A percentile compares a stretch with the other conserved stretches of the same genome.
Evolutionary conservation across 2,888 invertebrate species (phyloP).

Genomic region (Drosophila diplacantha): DNA sequence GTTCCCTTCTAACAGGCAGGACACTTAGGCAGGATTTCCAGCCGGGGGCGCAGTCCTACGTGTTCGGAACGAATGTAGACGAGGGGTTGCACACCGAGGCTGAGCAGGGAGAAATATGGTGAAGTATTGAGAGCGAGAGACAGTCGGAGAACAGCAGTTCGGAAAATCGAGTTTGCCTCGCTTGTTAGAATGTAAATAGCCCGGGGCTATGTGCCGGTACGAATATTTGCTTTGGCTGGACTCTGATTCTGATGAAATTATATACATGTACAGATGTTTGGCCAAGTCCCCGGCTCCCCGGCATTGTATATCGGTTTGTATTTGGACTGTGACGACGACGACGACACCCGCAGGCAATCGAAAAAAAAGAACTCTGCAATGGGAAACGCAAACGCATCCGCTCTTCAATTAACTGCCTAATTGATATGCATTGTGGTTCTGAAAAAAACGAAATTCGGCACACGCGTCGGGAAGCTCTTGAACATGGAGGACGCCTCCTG

Average conservation of each 20-base stretch:
- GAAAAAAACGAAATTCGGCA: conserved; percentile 48
- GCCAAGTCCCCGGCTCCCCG: conserved; percentile 3
- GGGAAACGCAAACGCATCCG: conserved; percentile 22
- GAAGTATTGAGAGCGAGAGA: conserved; percentile 1
- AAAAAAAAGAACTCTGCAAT: conserved; percentile 1
- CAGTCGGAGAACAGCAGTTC: conserved; percentile 53
- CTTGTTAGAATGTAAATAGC: conserved; percentile 77
- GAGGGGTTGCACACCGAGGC: conserved; percentile 52
- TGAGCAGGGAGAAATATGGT: conserved; percentile 1
- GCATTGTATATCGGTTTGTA: conserved; percentile 13
- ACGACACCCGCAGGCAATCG: conserved; percentile 11
- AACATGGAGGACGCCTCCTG: conserved; percentile 19
- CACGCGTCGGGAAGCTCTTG: conserved; percentile 59
- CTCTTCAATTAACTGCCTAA: conserved; percentile 61
- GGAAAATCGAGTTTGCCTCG: conserved; percentile 73
- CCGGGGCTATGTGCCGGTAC: conserved; percentile 53
- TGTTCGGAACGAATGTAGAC: conserved; percentile 60
- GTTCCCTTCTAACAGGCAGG: conserved; percentile 56
- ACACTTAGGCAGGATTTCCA: conserved; percentile 6
- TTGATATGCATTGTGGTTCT: conserved; percentile 58
- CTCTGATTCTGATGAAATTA: conserved; percentile 51
- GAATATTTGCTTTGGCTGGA: conserved; percentile 54
- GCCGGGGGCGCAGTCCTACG: conserved; percentile 39
- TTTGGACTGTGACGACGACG: conserved; percentile 27
- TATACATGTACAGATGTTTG: conserved; percentile 44